Evolutionary conservation across 1,140 invertebrate genomes (phyloP).

Genomic region (Megalopta genalis): DNA sequence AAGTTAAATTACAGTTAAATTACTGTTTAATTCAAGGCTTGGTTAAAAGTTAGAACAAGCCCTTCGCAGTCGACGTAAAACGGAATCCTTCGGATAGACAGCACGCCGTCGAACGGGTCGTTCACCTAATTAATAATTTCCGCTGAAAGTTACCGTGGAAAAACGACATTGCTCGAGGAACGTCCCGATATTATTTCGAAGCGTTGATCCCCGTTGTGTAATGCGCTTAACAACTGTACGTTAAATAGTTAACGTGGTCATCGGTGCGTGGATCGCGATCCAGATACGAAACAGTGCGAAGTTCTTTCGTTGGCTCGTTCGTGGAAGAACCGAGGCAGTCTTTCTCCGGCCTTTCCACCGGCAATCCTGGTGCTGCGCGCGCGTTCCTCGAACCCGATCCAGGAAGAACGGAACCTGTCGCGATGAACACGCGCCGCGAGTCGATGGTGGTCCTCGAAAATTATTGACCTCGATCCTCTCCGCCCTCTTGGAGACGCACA

Average conservation of each 20-base stretch:
- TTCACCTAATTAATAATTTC: too few species aligned
- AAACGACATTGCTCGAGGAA: too few species aligned
- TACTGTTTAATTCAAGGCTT: too few species aligned
- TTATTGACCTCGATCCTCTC: conserved; percentile 5
- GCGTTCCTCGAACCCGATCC: conserved; percentile 8
- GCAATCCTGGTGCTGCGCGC: conserved; percentile 11
- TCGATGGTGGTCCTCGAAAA: neutral
- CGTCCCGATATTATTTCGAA: neutral
- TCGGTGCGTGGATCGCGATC: conserved; percentile 78
- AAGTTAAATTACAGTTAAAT: too few species aligned
- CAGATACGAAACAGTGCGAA: conserved; percentile 81
- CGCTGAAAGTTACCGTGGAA: too few species aligned
- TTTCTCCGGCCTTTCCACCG: conserved; percentile 51
- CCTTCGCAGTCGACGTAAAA: too few species aligned
- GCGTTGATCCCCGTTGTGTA: conserved; percentile 51
- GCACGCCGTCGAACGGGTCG: too few species aligned
- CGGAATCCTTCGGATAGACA: too few species aligned
- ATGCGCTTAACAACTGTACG: conserved; percentile 51
- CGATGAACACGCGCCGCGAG: neutral
- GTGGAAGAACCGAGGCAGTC: conserved; percentile 38
- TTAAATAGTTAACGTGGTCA: conserved; percentile 75
- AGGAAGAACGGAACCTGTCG: neutral
- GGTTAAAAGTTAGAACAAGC: too few species aligned
- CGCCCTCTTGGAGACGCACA: conserved; percentile 1
- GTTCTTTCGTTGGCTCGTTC: conserved; percentile 63